Conservation (phyloP, 2,888 invertebrate species). For the Phragmatobia fuliginosa region DNA sequence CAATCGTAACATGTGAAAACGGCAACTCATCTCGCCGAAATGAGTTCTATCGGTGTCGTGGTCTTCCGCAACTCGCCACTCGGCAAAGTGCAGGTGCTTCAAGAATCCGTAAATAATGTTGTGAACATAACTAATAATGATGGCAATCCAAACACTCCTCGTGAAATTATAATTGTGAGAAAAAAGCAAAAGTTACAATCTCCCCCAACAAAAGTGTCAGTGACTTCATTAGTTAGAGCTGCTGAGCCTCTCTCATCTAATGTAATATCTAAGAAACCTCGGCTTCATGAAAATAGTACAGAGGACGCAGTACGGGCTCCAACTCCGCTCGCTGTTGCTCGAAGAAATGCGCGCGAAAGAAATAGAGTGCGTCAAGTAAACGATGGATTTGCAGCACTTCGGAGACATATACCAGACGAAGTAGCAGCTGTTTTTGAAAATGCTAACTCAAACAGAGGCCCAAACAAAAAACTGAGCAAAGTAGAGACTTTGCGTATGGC, state of each 20-base stretch:
- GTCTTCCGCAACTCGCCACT: constrained; percentile 87
- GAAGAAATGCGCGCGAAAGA: constrained; percentile 96
- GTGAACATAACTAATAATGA: constrained; percentile 84
- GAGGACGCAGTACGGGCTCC: constrained; percentile 85
- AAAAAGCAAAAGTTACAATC: constrained; percentile 82
- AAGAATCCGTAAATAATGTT: constrained; percentile 88
- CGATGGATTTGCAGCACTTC: constrained; percentile 95
- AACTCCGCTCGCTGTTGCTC: constrained; percentile 93
- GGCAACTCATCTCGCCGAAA: constrained; percentile 72
- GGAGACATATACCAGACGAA: constrained; percentile 94
- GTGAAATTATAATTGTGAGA: constrained; percentile 85
- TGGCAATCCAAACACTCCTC: constrained; percentile 68
- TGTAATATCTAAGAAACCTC: constrained; percentile 70
- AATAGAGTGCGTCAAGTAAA: constrained; percentile 97
- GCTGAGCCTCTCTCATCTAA: constrained; percentile 68
- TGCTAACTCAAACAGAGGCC: constrained; percentile 88
- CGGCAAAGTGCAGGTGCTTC: constrained; percentile 88
- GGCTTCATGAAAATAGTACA: constrained; percentile 76
- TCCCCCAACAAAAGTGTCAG: constrained; percentile 73
- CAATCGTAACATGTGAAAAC: constrained; percentile 77
- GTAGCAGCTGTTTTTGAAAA: constrained; percentile 90
- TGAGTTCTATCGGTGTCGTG: constrained; percentile 87
- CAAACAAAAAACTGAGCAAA: constrained; percentile 93
- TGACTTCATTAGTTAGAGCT: constrained; percentile 78
- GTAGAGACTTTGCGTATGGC: constrained; percentile 96